phyloP scores from a whole-genome alignment of 2,888 invertebrate genomes.

The Bembecia ichneumoniformis region DNA sequence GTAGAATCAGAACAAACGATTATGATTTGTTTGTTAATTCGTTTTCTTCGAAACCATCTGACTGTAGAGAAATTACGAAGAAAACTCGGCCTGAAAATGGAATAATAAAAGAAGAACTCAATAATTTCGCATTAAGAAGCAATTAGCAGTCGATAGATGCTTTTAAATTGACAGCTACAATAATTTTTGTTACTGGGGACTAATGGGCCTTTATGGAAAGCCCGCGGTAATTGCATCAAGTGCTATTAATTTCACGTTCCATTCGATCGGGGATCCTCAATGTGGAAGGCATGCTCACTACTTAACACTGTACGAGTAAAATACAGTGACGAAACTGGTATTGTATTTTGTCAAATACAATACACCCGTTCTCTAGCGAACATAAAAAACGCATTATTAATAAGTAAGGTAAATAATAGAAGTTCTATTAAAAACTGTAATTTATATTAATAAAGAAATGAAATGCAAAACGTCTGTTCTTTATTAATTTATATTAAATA shows the following conservation, averaged over 20 bases:
- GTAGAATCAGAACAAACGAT: no score
- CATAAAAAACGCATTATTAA: no score
- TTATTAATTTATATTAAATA: no score
- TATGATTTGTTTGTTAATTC: no score
- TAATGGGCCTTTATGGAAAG: conserved; percentile 52
- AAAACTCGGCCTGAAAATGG: not conserved
- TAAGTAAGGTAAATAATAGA: no score
- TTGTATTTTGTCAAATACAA: no score
- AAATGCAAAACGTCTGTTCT: no score
- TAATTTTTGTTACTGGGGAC: conserved; percentile 38
- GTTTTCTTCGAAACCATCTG: no score
- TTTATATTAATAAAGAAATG: no score
- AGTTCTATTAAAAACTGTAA: no score
- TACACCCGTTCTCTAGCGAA: no score
- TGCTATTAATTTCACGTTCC: conserved; percentile 56
- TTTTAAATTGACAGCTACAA: conserved; percentile 39
- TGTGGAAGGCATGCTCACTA: conserved; percentile 25
- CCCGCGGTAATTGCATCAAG: conserved; percentile 51
- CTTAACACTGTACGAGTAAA: not conserved
- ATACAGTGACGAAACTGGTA: not conserved
- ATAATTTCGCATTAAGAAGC: not conserved
- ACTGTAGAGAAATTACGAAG: not conserved
- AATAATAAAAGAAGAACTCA: not conserved
- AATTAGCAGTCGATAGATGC: conserved; percentile 39
- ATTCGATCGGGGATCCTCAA: conserved; percentile 35